Base-by-base conservation (phyloP, 2,113 vertebrate species). In the Chelonoidis abingdonii region DNA sequence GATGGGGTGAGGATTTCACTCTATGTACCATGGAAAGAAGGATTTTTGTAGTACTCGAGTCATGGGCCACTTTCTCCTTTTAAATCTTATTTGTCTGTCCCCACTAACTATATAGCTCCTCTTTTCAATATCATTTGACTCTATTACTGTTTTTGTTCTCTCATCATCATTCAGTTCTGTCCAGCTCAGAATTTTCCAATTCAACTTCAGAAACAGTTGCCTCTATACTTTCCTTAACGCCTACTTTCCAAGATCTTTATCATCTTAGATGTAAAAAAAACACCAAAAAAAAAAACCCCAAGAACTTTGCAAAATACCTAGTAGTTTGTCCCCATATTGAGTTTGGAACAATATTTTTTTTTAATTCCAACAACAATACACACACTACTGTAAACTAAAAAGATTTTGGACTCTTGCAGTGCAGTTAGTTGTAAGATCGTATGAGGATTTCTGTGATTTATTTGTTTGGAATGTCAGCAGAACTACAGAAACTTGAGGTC, bases 401-500 rank as follows among this genome's bases (percentile, higher is more conserved):
- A 93, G 38, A n/a, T 44, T 75, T 57, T 65, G 41, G 54, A 80
- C 87, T 76, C 35, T 52, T 4, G 76, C 59, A 86, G 59, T 47
- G 79, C 9, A 94, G 62, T 47, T 65, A 94, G 53, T 35, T 65
- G 19, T n/a, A 79, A 93, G 89, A 79, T 86, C 0, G 1, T 47
- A 87, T 52, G 44, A 75, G n/a, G 47, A 85, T 83, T 90, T 90
- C 80, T 94, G 95, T n/a, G 87, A 38, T 78, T 47, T 56, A 79
- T 69, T 57, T 76, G 83, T 56, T 59, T 13, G n/a, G 76, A 31
- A 56, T 50, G 24, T 90, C 47, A 79, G 11, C 35, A 53, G 38
- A 49, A 53, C 27, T 69, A 25, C 31, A 86, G 76, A 76, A 8
- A 82, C 65, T 50, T 31, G 54, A 41, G 53, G 52, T 87, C 85